phyloP scores from a whole-genome alignment of 2,113 vertebrate species.

The Ptilorrhoa leucosticta region DNA sequence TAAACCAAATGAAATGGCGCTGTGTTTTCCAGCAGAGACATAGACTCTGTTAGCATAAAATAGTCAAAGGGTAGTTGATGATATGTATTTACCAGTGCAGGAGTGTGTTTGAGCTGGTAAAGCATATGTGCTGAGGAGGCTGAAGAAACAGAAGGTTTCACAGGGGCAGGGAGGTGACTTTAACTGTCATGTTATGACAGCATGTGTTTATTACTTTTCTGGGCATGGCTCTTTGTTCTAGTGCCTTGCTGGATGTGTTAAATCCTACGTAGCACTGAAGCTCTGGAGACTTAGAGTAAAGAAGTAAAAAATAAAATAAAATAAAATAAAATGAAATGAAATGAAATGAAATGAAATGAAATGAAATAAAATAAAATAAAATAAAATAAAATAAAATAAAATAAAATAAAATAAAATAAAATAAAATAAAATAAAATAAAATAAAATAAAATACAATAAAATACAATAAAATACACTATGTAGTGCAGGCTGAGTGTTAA shows the following conservation, averaged over 20 bases:
- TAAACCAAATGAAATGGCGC: background rate
- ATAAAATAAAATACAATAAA: background rate
- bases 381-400: background rate
- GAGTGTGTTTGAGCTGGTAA: constrained; percentile 21
- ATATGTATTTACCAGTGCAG: background rate
- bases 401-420: background rate
- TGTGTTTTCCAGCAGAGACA: constrained; percentile 17
- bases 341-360: background rate
- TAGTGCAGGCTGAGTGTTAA: background rate
- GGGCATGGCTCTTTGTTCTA: constrained; percentile 57
- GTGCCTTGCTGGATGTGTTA: constrained; percentile 24
- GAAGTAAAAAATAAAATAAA: background rate
- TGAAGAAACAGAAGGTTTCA: constrained; percentile 44
- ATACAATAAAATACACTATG: background rate
- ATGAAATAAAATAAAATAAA: background rate
- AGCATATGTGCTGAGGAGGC: constrained; percentile 58
- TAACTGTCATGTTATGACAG: constrained; percentile 48
- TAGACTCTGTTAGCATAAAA: constrained; percentile 28
- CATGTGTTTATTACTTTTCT: constrained; percentile 39
- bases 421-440: background rate
- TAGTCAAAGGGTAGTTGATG: constrained; percentile 25
- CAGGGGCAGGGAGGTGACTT: constrained; percentile 35
- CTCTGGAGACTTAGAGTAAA: background rate
- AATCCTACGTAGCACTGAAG: constrained; percentile 28
- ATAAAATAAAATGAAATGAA: background rate